phyloP scores from a whole-genome alignment of 2,888 invertebrate genomes.

The Ephialtes manifestator region DNA sequence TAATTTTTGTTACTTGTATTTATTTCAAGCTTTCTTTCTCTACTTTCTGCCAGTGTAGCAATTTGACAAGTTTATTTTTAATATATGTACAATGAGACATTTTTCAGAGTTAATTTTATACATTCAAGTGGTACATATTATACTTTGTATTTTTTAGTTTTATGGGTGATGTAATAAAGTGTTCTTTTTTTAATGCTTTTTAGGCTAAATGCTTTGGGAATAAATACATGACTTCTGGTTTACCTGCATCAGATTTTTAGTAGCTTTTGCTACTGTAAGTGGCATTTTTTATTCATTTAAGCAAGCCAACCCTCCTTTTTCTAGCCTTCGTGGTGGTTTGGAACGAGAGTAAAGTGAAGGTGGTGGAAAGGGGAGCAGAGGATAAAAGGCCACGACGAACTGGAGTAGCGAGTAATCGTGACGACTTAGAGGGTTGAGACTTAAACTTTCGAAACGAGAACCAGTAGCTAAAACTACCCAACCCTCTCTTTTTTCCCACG shows the following conservation, averaged over 20 bases:
- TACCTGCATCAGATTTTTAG: too few relatives aligned
- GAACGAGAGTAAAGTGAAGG: not conserved
- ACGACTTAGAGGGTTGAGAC: conserved; percentile 34
- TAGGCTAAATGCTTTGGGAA: not conserved
- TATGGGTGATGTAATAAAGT: too few relatives aligned
- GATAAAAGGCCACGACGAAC: conserved; percentile 47
- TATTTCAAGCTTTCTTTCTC: not conserved
- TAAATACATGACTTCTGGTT: not conserved
- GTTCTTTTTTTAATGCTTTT: too few relatives aligned
- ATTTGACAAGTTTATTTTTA: not conserved
- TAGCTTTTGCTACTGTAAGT: not conserved
- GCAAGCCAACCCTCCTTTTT: not conserved
- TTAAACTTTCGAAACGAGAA: conserved; percentile 50
- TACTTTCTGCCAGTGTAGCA: not conserved
- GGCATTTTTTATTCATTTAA: not conserved
- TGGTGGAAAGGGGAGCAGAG: not conserved
- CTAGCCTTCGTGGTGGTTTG: not conserved
- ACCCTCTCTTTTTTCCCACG: conserved; percentile 44
- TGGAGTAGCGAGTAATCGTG: conserved; percentile 70
- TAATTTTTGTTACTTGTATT: conserved; percentile 8
- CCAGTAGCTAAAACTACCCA: conserved; percentile 26
- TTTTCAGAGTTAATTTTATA: too few relatives aligned
- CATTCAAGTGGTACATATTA: too few relatives aligned
- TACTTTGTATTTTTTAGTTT: too few relatives aligned
- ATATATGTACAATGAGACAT: not conserved